Percentiles rank a stretch among this genome's conserved stretches.
Evolutionary conservation across 2,888 invertebrate genomes (phyloP).

Genomic region (Polydrusus tereticollis): DNA sequence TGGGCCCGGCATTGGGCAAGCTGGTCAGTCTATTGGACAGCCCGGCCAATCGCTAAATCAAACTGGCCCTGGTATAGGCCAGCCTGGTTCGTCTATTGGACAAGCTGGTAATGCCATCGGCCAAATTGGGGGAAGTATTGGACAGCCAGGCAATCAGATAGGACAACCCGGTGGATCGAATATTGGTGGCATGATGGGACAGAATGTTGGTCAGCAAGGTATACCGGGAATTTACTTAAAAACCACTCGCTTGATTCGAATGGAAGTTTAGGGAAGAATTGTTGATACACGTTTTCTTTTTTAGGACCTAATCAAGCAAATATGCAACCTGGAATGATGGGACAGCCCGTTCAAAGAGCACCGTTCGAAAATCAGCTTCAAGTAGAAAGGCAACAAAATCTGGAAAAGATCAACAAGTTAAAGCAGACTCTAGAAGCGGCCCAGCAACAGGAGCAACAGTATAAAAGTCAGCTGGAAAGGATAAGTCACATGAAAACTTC

Average conservation of each 20-base stretch:
- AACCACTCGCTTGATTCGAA: too few species aligned
- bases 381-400: conserved; percentile 82
- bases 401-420: conserved; percentile 82
- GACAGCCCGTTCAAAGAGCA: conserved; percentile 59
- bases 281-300: background rate
- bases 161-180: conserved; percentile 48
- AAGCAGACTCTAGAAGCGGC: conserved; percentile 85
- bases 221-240: too few species aligned
- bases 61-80: conserved; percentile 42
- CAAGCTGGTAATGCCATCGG: conserved; percentile 29
- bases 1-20: conserved; percentile 49
- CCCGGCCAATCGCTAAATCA: conserved; percentile 30
- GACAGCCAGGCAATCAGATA: conserved; percentile 52
- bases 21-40: conserved; percentile 45
- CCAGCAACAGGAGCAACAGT: conserved; percentile 83
- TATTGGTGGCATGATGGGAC: conserved; percentile 61
- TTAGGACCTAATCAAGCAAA: conserved; percentile 42
- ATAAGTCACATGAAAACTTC: conserved; percentile 74
- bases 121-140: conserved; percentile 39
- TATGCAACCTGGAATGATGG: conserved; percentile 60
- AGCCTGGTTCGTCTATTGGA: conserved; percentile 50
- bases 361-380: conserved; percentile 73
- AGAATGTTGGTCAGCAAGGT: conserved; percentile 56
- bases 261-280: too few species aligned
- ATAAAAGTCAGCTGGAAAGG: conserved; percentile 82